A percentile compares a stretch with the other conserved stretches of the same genome.
These are phyloP conservation scores for Drosophila niveifrons DNA, from an alignment of 2,888 invertebrate genomes.

Conservation along the genomic window DNA sequence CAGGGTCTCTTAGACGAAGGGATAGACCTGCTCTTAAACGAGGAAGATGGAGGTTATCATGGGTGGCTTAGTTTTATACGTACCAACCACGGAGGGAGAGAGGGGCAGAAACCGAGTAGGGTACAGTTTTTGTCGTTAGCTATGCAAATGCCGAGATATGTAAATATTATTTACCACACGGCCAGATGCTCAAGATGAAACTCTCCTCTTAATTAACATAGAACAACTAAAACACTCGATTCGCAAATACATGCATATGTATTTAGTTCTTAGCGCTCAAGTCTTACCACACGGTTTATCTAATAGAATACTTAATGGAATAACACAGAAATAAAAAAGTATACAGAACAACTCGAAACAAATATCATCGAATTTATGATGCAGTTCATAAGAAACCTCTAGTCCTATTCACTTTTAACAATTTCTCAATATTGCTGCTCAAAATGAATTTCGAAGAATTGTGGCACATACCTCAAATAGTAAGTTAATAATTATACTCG, in stretches of 20 bases:
- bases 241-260: conserved; percentile 70
- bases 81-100: conserved; percentile 12
- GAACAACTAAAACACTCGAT: conserved; percentile 71
- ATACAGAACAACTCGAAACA: background rate
- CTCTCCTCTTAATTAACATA: conserved; percentile 71
- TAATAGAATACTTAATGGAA: background rate
- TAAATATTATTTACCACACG: conserved; percentile 80
- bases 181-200: conserved; percentile 75
- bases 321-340: background rate
- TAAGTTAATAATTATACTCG: conserved; percentile 15
- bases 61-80: conserved; percentile 25
- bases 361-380: background rate
- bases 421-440: background rate
- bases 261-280: conserved; percentile 62
- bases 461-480: conserved; percentile 19
- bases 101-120: background rate
- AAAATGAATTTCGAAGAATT: conserved; percentile 47
- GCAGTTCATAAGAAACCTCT: background rate
- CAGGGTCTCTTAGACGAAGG: conserved; percentile 25
- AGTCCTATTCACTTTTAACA: background rate
- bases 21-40: background rate
- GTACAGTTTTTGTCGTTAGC: conserved; percentile 76
- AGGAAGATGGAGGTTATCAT: conserved; percentile 7
- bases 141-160: conserved; percentile 73
- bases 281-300: conserved; percentile 3